These are phyloP conservation scores for Zaprionus kolodkinae DNA, from an alignment of 1,140 invertebrate species.

Conservation along the genomic window DNA sequence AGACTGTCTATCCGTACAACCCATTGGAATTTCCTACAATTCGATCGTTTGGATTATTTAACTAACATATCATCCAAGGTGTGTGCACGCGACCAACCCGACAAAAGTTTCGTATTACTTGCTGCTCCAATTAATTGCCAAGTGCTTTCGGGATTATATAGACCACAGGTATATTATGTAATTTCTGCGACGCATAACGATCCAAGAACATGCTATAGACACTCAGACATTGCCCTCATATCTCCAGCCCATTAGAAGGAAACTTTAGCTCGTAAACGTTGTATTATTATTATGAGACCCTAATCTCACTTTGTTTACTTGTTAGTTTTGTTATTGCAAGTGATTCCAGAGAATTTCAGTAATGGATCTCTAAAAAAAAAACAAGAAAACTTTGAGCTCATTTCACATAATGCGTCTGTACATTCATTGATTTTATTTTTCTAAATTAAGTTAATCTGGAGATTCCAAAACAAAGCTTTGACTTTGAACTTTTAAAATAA, in stretches of 20 bases:
- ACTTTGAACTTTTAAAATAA: neutral
- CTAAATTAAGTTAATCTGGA: too few relatives aligned
- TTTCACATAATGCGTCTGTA: neutral
- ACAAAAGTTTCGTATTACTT: slow-evolving; percentile 1
- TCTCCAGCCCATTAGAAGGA: neutral
- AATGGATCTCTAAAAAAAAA: neutral
- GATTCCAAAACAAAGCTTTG: too few relatives aligned
- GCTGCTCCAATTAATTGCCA: slow-evolving; percentile 5
- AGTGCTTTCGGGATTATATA: neutral
- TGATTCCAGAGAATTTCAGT: neutral
- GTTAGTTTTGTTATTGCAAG: neutral
- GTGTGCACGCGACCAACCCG: slow-evolving; percentile 2
- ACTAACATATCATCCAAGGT: neutral
- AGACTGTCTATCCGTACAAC: neutral
- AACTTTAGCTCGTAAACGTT: neutral
- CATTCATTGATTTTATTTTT: neutral
- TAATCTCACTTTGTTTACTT: neutral
- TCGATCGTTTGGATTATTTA: neutral
- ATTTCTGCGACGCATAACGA: neutral
- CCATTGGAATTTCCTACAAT: slow-evolving; percentile 2
- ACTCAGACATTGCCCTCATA: neutral
- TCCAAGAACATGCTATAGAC: neutral
- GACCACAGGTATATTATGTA: neutral
- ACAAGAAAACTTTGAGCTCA: neutral
- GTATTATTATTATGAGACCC: neutral